Evolutionary conservation across 1,140 invertebrate species (phyloP), one percentile per base, ranked within the genome.

Genomic region (Vanessa atalanta): DNA sequence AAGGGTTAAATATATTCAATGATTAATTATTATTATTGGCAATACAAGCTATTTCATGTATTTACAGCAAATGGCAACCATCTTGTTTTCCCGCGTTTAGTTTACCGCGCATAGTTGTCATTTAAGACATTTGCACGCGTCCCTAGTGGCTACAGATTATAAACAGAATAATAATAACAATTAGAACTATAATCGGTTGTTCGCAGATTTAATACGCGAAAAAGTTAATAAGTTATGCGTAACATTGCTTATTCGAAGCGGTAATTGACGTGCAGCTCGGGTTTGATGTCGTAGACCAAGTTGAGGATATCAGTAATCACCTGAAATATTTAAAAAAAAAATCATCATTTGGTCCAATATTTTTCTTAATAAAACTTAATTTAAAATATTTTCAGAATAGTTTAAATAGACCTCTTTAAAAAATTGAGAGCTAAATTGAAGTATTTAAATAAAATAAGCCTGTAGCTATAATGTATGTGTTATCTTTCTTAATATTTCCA

Each of bases 281-380:
- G 97, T 88, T 96, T 97, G 87, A 98, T 98, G 83, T 98, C 96
- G 87, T 97, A 98, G 15, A 98, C 97, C 87, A 97, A 94, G 73
- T 96, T 95, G 83, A 98, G 94, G 79, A 98, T 95, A 88, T 97
- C 95, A 83, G 94, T 90, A 85, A 98, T 98, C 14, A 98, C 97
- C 95, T 97, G 90, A 5, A 93, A 93, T 61, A 15, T 37, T 37
- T 31, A 31, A 31, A 43, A 3, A 4, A 43, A 43, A 43, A 37
- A 37, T 37, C 31, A 37, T 5, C 37, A 43, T 43, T 9, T 43
- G 7, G 8, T 43, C 37, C 9, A 43, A 43, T 43, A 43, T 43
- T 43, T 43, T 31, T 6, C 3, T 4, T 43, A 43, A 43, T 43
- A 11, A 11, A 43, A 43, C 37, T 43, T 43, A 43, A 43, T 43